These are phyloP conservation scores for Epistrophe grossulariae DNA, from an alignment of 2,888 invertebrate species.

Conservation along the genomic window DNA sequence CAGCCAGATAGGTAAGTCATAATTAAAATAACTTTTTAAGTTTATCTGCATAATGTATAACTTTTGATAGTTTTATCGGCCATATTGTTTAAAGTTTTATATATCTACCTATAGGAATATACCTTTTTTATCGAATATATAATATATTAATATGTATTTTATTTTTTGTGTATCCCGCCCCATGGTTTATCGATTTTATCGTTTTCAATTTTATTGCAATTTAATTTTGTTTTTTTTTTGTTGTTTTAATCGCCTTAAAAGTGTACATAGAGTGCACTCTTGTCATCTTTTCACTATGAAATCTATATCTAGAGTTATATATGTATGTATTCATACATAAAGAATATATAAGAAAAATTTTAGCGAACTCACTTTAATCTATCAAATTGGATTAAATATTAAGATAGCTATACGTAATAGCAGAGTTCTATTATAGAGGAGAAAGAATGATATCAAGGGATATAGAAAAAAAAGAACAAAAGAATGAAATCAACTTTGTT, in stretches of 20 bases:
- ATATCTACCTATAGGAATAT: not conserved
- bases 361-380: conserved; percentile 59
- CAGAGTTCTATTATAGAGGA: not conserved
- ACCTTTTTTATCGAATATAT: not conserved
- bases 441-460: not conserved
- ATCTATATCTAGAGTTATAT: not conserved
- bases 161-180: not conserved
- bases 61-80: conserved; percentile 36
- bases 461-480: not conserved
- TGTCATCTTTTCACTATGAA: conserved; percentile 23
- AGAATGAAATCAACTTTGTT: conserved; percentile 33
- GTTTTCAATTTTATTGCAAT: conserved; percentile 33
- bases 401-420: conserved; percentile 12
- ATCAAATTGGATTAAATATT: conserved; percentile 63
- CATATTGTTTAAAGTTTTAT: conserved; percentile 34
- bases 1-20: conserved; percentile 87
- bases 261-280: conserved; percentile 56
- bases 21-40: not conserved
- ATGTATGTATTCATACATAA: not conserved
- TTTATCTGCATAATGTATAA: not conserved
- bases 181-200: conserved; percentile 52
- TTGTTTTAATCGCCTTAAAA: conserved; percentile 49
- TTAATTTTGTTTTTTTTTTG: not conserved
- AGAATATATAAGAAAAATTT: conserved; percentile 20
- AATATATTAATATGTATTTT: not conserved